A percentile compares a stretch with the other conserved stretches of the same genome.
Conservation (phyloP, 2,888 invertebrate genomes). For the Caradrina kadenii region DNA sequence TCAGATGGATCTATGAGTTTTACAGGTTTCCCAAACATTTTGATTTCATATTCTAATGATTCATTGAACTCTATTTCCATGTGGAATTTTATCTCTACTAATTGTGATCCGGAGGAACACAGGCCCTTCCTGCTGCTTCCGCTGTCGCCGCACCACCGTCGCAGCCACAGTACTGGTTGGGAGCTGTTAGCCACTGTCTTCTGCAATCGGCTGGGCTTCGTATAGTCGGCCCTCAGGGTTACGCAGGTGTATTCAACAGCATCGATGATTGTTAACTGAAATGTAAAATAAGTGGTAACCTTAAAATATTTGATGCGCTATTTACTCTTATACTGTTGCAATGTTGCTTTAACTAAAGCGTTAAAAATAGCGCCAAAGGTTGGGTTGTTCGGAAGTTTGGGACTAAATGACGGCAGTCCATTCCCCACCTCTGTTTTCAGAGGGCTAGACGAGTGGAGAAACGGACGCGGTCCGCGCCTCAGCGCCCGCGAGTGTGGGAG, state of each 20-base stretch:
- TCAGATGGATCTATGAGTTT: slow-evolving; percentile 55
- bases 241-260: slow-evolving; percentile 74
- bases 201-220: not conserved
- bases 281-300: not conserved
- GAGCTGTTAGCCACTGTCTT: no score
- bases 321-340: no score
- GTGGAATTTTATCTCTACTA: not conserved
- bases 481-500: no score
- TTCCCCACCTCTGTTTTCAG: no score
- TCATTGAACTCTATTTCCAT: slow-evolving; percentile 67
- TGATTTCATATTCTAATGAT: not conserved
- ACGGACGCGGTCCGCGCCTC: no score
- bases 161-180: slow-evolving; percentile 50
- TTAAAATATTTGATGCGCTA: no score
- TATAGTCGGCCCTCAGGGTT: slow-evolving; percentile 58
- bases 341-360: no score
- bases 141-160: slow-evolving; percentile 66
- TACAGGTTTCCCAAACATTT: slow-evolving; percentile 53
- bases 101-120: not conserved
- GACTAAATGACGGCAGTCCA: no score
- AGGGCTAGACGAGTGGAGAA: no score
- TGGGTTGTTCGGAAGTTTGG: no score
- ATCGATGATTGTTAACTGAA: slow-evolving; percentile 69
- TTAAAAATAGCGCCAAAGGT: no score
- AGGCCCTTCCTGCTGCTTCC: not conserved